phyloP scores from a whole-genome alignment of 1,140 invertebrate species.

The Pantala flavescens region DNA sequence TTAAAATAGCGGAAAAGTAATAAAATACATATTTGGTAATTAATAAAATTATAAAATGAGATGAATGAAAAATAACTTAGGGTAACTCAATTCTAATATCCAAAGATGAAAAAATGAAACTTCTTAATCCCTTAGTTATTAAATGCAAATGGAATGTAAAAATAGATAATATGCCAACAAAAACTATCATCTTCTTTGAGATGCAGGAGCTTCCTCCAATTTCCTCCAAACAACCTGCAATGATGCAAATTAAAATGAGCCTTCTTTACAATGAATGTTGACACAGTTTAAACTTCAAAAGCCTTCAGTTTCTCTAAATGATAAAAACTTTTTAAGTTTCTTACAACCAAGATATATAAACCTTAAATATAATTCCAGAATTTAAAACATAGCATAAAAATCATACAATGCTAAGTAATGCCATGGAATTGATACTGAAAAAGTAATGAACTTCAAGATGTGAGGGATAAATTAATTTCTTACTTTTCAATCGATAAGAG shows the following conservation, averaged over 20 bases:
- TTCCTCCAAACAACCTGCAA: slow-evolving; percentile 58
- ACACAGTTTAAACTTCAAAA: no score
- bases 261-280: no score
- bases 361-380: no score
- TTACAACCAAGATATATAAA: no score
- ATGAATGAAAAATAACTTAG: slow-evolving; percentile 10
- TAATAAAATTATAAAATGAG: background rate
- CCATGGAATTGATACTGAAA: no score
- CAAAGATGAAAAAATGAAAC: slow-evolving; percentile 7
- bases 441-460: no score
- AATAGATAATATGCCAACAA: background rate
- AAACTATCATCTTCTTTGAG: slow-evolving; percentile 36
- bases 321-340: no score
- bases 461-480: no score
- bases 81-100: background rate
- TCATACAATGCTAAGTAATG: no score
- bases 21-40: slow-evolving; percentile 11
- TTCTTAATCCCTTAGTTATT: slow-evolving; percentile 5
- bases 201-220: slow-evolving; percentile 50
- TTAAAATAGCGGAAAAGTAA: background rate
- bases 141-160: background rate
- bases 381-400: no score
- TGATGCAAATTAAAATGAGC: slow-evolving; percentile 16
- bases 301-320: no score
- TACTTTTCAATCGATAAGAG: no score